These are phyloP conservation scores for Rhynchotus rufescens DNA, from an alignment of 2,797 vertebrate genomes.

Conservation along the genomic window DNA sequence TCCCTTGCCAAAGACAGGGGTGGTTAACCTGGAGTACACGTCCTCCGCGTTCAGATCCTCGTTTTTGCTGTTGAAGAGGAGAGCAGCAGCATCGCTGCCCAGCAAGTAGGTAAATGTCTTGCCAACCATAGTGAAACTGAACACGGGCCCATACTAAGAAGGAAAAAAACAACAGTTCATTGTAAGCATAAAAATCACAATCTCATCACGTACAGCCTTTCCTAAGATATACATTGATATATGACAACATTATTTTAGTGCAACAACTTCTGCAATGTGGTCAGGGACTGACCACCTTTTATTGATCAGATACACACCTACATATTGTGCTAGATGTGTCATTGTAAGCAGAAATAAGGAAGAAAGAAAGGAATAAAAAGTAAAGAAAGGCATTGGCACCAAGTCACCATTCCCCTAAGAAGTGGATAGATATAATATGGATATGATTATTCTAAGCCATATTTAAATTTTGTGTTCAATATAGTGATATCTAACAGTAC, in stretches of 20 bases:
- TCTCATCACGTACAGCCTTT: neutral
- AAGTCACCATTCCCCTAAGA: neutral
- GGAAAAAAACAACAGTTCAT: neutral
- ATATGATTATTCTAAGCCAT: neutral
- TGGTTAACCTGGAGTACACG: constrained; percentile 93
- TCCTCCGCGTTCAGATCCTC: constrained; percentile 97
- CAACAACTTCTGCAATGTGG: neutral
- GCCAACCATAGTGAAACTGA: constrained; percentile 99
- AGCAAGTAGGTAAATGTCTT: constrained; percentile 96
- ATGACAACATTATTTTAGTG: too few species aligned
- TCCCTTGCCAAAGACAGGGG: constrained; percentile 95
- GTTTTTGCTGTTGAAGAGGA: constrained; percentile 97
- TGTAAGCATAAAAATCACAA: neutral
- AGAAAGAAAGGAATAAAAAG: too few species aligned
- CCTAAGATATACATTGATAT: neutral
- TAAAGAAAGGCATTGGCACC: neutral
- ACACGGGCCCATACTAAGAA: constrained; percentile 93
- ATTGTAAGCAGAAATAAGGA: too few species aligned
- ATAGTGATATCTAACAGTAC: neutral
- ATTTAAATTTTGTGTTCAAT: neutral
- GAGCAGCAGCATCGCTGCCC: constrained; percentile 92
- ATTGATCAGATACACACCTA: too few species aligned
- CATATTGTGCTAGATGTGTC: too few species aligned
- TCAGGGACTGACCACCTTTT: too few species aligned
- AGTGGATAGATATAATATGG: neutral